Conservation (phyloP, 2,888 invertebrate species). For the Agrilus biguttatus region DNA sequence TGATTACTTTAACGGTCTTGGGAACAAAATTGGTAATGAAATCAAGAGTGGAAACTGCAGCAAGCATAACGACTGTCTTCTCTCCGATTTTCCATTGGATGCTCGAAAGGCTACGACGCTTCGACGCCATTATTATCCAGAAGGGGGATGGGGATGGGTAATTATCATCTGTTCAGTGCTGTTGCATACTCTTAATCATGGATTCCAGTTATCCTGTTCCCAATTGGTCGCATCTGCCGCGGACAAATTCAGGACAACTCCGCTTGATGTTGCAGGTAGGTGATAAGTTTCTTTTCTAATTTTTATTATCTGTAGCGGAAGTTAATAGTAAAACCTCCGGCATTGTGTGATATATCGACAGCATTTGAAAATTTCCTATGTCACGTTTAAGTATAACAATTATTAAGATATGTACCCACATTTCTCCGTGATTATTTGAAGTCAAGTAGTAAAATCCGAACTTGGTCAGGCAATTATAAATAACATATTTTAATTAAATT, state of each 20-base stretch:
- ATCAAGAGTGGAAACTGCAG: slow-evolving; percentile 9
- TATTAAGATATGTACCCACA: too few relatives aligned
- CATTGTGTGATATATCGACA: too few relatives aligned
- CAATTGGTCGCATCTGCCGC: slow-evolving; percentile 44
- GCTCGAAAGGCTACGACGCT: slow-evolving; percentile 30
- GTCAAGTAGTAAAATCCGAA: too few relatives aligned
- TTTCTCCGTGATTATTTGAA: too few relatives aligned
- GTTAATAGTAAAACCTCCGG: too few relatives aligned
- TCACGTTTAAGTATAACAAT: too few relatives aligned
- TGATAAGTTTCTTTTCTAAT: slow-evolving; percentile 34
- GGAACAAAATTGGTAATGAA: slow-evolving; percentile 6
- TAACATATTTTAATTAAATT: too few relatives aligned
- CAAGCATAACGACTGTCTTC: slow-evolving; percentile 15
- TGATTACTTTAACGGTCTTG: slow-evolving; percentile 1
- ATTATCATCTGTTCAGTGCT: slow-evolving; percentile 57
- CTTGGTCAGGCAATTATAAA: too few relatives aligned
- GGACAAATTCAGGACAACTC: slow-evolving; percentile 43
- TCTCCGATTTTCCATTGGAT: slow-evolving; percentile 25
- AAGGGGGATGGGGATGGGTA: slow-evolving; percentile 80
- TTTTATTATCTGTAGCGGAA: too few relatives aligned
- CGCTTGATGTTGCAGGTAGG: slow-evolving; percentile 53
- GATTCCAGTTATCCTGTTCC: slow-evolving; percentile 53
- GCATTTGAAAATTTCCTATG: too few relatives aligned
- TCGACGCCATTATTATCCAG: slow-evolving; percentile 67
- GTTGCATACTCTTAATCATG: slow-evolving; percentile 59